These are phyloP conservation scores for Amphiprion percula DNA, from an alignment of 2,113 vertebrate species.

Conservation along the genomic window DNA sequence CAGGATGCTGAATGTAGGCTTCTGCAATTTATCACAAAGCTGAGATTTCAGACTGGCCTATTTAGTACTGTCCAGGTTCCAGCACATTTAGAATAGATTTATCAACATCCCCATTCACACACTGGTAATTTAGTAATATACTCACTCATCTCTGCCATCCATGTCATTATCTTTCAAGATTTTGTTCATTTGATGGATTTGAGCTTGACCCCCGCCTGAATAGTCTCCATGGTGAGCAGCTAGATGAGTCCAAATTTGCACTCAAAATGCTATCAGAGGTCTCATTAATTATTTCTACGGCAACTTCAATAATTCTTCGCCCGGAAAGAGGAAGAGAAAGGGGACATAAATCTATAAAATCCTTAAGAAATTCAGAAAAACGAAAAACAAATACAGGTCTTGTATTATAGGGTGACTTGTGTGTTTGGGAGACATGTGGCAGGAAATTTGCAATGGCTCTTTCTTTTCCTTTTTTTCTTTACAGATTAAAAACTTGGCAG, in stretches of 20 bases:
- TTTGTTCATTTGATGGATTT: constrained; percentile 47
- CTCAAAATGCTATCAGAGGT: constrained; percentile 48
- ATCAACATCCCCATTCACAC: constrained; percentile 27
- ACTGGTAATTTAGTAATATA: constrained; percentile 31
- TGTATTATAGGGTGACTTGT: background rate
- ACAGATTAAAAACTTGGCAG: constrained; percentile 11
- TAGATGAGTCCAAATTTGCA: constrained; percentile 33
- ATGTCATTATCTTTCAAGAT: constrained; percentile 39
- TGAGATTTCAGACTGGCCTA: constrained; percentile 37
- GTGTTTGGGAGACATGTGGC: background rate
- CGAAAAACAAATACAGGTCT: background rate
- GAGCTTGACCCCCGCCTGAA: constrained; percentile 6
- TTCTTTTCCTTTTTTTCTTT: background rate
- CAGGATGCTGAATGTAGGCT: background rate
- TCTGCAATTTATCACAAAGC: constrained; percentile 22
- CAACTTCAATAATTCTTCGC: constrained; percentile 16
- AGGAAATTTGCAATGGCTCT: background rate
- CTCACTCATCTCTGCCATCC: constrained; percentile 30
- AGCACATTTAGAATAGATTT: constrained; percentile 32
- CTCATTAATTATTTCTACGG: constrained; percentile 54
- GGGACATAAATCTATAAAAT: background rate
- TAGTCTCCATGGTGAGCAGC: constrained; percentile 22
- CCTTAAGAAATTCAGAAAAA: background rate
- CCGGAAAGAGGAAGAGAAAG: background rate
- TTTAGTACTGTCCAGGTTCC: constrained; percentile 31